Evolutionary conservation across 2,113 vertebrate genomes (phyloP).

Genomic region (Gavia stellata): DNA sequence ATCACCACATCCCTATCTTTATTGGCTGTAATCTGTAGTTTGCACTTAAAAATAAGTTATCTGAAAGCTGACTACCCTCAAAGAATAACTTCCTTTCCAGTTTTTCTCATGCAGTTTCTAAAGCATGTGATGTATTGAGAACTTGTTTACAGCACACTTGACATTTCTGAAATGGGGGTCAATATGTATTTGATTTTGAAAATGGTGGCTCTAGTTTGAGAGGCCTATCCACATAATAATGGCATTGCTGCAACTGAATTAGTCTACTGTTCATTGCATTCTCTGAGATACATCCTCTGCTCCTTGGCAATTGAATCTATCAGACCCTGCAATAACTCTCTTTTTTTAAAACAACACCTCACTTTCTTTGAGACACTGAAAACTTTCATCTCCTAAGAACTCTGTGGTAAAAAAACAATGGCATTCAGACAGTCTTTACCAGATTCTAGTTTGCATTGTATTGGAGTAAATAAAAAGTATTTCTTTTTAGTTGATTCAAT

Average conservation of each 20-base stretch:
- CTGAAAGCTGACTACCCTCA: background rate
- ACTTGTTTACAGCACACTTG: background rate
- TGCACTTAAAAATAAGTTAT: background rate
- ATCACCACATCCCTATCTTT: background rate
- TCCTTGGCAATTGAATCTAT: background rate
- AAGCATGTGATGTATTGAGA: background rate
- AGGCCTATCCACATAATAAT: background rate
- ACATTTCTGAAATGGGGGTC: background rate
- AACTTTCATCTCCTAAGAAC: background rate
- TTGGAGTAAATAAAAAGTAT: background rate
- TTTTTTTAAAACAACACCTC: background rate
- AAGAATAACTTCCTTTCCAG: background rate
- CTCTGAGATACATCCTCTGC: background rate
- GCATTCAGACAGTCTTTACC: background rate
- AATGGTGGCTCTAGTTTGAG: background rate
- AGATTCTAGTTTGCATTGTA: background rate
- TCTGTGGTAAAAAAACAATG: background rate
- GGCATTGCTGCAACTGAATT: background rate
- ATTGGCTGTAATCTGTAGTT: background rate
- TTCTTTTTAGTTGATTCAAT: background rate
- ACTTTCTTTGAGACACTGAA: background rate
- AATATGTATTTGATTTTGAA: conserved; percentile 26
- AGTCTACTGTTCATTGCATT: background rate
- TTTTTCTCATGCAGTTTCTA: background rate
- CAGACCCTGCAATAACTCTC: background rate